Percentiles rank a stretch among this genome's conserved stretches.
phyloP scores from a whole-genome alignment of 2,888 invertebrate genomes.

The Xiphydria camelus region DNA sequence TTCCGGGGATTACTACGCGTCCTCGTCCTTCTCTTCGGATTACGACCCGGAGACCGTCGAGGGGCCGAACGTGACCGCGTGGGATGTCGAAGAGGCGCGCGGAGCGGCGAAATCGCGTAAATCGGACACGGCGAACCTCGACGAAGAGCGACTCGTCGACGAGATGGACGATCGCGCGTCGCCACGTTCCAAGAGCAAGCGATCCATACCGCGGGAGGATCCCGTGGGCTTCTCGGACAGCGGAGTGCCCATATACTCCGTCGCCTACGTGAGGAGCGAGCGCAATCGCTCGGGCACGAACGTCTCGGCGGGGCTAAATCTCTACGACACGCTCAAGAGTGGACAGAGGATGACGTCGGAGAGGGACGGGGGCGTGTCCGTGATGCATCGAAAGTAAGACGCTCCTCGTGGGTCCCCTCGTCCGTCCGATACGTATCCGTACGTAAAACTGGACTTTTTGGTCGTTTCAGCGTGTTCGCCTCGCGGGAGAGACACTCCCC shows the following conservation, averaged over 20 bases:
- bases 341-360: slow-evolving; percentile 5
- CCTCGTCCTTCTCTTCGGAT: slow-evolving; percentile 17
- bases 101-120: slow-evolving; percentile 4
- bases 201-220: slow-evolving; percentile 17
- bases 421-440: neutral
- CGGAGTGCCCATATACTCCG: slow-evolving; percentile 12
- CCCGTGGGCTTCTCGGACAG: slow-evolving; percentile 13
- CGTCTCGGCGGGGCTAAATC: slow-evolving; percentile 4
- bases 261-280: neutral
- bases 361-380: slow-evolving; percentile 1
- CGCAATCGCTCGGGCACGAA: slow-evolving; percentile 4
- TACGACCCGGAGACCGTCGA: slow-evolving; percentile 21
- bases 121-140: slow-evolving; percentile 2
- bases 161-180: neutral
- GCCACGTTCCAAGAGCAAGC: slow-evolving; percentile 13
- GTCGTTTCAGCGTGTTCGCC: slow-evolving; percentile 4
- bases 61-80: slow-evolving; percentile 9
- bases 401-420: too few species aligned
- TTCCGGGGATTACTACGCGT: slow-evolving; percentile 21
- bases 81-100: slow-evolving; percentile 12
- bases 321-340: slow-evolving; percentile 7
- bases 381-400: slow-evolving; percentile 9
- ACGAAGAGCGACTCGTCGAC: neutral
- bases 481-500: slow-evolving; percentile 24
- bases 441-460: neutral